Base-by-base conservation (phyloP, 1,140 invertebrate genomes). In the Latrodectus geometricus region DNA sequence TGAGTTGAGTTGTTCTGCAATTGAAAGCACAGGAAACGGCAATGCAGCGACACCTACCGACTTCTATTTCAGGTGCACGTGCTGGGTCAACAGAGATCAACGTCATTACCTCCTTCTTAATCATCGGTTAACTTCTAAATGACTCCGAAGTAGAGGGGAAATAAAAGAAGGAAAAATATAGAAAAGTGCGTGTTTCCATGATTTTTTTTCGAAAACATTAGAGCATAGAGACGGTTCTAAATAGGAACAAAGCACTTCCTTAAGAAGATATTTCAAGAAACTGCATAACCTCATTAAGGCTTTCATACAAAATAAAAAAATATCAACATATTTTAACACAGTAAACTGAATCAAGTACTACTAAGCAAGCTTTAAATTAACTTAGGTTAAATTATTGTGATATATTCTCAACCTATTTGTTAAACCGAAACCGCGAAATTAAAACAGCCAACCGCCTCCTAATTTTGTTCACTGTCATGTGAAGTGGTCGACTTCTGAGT, bases 41-140 rank as follows among this genome's bases (percentile, higher is more conserved):
- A 73, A 35, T 35, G 8, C 56, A 76, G 73, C 72, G 82, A 84
- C 82, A 84, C 82, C 82, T 84, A 84, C 82, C 73, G 82, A 76
- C 82, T 84, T 68, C 73, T 76, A 76, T 84, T 84, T 84, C 82
- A 84, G 82, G n/a, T 54, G 82, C 82, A 76, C 82, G 82, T 84
- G 82, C 72, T 48, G 65, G 82, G 82, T 84, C 82, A 76, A 11
- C 20, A 12, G 35, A 50, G 82, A 76, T 84, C 82, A 84, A 49
- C 73, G 61, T 84, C 61, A 84, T 84, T 84, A 84, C 49, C 49
- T 20, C 56, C 61, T 68, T 80, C 70, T 61, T 72, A 83, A 83
- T 83, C 56, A 56, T 83, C 80, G 50, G 80, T 74, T 82, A 35
- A 15, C 48, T 68, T 68, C n/a, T 23, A 65, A 54, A 17, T 48